These are phyloP conservation scores for Anagrus nilaparvatae DNA, from an alignment of 1,140 invertebrate species.

Conservation along the genomic window DNA sequence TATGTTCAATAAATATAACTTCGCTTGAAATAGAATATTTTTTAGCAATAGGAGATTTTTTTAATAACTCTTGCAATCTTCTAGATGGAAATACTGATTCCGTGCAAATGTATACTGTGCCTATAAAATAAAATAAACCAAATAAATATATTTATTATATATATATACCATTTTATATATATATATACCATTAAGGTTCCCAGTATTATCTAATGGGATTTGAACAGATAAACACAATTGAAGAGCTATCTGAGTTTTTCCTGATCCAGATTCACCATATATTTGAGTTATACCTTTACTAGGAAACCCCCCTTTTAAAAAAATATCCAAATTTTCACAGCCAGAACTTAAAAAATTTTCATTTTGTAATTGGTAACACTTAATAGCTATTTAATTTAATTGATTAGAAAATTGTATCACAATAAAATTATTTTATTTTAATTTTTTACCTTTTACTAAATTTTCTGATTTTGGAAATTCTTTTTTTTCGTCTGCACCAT, in stretches of 20 bases:
- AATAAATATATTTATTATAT: constrained; percentile 9
- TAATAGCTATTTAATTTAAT: constrained; percentile 7
- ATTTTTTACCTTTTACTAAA: background rate
- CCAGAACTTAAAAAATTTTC: constrained; percentile 46
- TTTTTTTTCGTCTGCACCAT: too few species aligned
- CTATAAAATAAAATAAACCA: constrained; percentile 29
- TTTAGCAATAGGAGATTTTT: constrained; percentile 27
- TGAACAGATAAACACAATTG: constrained; percentile 58
- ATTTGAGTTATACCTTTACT: constrained; percentile 70
- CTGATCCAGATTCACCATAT: constrained; percentile 68
- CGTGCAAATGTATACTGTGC: constrained; percentile 65
- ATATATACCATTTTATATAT: too few species aligned
- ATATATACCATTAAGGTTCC: constrained; percentile 5
- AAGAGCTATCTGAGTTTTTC: constrained; percentile 78
- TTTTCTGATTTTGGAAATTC: too few species aligned
- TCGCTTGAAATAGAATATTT: constrained; percentile 34
- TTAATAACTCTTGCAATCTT: constrained; percentile 47
- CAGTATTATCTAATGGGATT: constrained; percentile 29
- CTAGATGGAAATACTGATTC: constrained; percentile 64
- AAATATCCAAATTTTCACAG: constrained; percentile 49
- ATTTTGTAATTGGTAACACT: constrained; percentile 5
- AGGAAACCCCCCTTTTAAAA: constrained; percentile 61
- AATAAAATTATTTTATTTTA: constrained; percentile 8
- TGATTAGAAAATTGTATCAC: constrained; percentile 1
- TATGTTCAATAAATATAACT: constrained; percentile 50